These are phyloP conservation scores for Brotula barbata DNA, from an alignment of 2,797 vertebrate species.

Conservation along the genomic window DNA sequence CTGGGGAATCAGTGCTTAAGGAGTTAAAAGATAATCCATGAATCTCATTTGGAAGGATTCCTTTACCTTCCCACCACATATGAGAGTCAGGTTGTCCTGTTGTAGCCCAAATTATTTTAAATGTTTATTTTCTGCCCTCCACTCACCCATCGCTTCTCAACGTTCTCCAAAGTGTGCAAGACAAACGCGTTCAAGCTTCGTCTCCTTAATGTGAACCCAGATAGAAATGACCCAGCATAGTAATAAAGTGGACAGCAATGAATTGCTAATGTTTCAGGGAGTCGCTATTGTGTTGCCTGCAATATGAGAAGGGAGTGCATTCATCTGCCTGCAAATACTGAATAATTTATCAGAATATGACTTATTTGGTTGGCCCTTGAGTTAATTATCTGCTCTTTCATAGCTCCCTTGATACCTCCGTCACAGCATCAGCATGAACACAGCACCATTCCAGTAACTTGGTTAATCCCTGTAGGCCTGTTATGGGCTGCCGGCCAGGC, in stretches of 20 bases:
- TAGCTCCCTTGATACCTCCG: slow-evolving; percentile 68
- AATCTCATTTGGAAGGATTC: background rate
- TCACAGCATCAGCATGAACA: slow-evolving; percentile 57
- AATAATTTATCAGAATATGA: slow-evolving; percentile 79
- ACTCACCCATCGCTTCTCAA: background rate
- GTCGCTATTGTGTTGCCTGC: slow-evolving; percentile 48
- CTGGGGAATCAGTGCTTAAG: background rate
- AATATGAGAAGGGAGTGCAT: slow-evolving; percentile 54
- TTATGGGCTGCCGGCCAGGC: slow-evolving; percentile 32
- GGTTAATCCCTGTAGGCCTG: slow-evolving; percentile 60
- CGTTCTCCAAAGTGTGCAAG: slow-evolving; percentile 7
- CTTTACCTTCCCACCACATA: background rate
- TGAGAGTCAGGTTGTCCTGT: background rate
- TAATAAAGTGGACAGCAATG: slow-evolving; percentile 44
- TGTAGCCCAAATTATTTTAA: background rate
- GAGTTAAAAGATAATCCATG: background rate
- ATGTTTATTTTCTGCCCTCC: background rate
- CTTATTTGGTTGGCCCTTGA: slow-evolving; percentile 71
- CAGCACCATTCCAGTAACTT: slow-evolving; percentile 63
- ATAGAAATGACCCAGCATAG: slow-evolving; percentile 30
- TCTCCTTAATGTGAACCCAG: slow-evolving; percentile 4
- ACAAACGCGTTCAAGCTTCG: slow-evolving; percentile 3
- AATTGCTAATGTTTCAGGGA: slow-evolving; percentile 49
- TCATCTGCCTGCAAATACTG: slow-evolving; percentile 63
- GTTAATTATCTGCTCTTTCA: slow-evolving; percentile 78